Base-by-base conservation (phyloP, 2,113 vertebrate genomes). In the Lamprotornis superbus region DNA sequence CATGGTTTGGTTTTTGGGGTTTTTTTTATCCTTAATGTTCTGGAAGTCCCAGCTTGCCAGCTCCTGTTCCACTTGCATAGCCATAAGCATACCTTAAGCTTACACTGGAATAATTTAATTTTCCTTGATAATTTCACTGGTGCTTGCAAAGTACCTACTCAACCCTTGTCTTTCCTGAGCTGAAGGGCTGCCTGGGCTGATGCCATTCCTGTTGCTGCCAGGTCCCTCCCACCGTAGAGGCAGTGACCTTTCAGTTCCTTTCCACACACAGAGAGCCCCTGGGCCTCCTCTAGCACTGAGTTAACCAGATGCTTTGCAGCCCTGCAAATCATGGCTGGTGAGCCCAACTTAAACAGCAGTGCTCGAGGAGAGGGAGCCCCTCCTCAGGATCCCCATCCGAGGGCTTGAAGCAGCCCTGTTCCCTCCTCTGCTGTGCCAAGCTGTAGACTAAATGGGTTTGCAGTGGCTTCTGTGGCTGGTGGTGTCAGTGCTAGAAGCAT, bases 221-320 rank as follows among this genome's bases (percentile, higher is more conserved):
- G 56, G 46, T 55, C 35, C 67, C 63, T 89, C 84, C 50, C 83
- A 86, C 15, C 0, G 0, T 27, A 35, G 1, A 10, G 3, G 5
- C n/a, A 73, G 47, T 83, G 80, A 95, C 63, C 64, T 95, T 91
- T 91, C 90, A 71, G 46, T 89, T 95, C 90, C 60, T 84, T 83
- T 87, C 68, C 83, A 16, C 4, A 1, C 37, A 27, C 5, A 42
- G 24, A 35, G 25, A 35, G 10, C 15, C 37, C 68, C 63, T 63
- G 23, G 57, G 25, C 35, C 21, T 89, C 49, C 7, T 30, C 27
- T 12, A 37, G 55, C 24, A 7, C 31, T 14, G 49, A 49, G 12
- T 60, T 80, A 95, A 94, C 46, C 76, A 92, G 89, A 57, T 16
- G 15, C 11, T 52, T 7, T 71, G 47, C 44, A 65, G 59, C 24